These are phyloP conservation scores for Tachysurus vachellii DNA, from an alignment of 2,113 vertebrate genomes.

Conservation along the genomic window DNA sequence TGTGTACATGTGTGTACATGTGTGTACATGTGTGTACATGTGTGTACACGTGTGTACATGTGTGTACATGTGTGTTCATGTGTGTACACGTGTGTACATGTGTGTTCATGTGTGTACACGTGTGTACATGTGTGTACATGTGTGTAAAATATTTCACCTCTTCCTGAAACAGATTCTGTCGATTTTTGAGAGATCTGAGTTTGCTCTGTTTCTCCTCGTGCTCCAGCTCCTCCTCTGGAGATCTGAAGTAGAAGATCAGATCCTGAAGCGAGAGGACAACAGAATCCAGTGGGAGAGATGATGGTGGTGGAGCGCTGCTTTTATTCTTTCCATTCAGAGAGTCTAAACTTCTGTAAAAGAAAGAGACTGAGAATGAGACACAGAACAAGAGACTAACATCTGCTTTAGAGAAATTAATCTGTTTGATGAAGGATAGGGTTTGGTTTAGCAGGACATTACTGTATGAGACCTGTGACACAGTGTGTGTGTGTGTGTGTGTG, in stretches of 20 bases:
- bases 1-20: not conserved
- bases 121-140: no score
- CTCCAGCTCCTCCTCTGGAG: conserved; percentile 86
- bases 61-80: not conserved
- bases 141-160: conserved; percentile 71
- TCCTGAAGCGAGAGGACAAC: conserved; percentile 88
- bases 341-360: conserved; percentile 79
- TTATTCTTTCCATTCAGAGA: conserved; percentile 85
- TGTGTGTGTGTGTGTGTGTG: not conserved
- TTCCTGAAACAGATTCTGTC: conserved; percentile 92
- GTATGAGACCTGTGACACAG: no score
- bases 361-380: not conserved
- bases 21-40: not conserved
- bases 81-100: no score
- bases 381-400: no score
- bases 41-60: not conserved
- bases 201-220: conserved; percentile 92
- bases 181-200: conserved; percentile 86
- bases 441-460: not conserved
- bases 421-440: not conserved
- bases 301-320: conserved; percentile 61
- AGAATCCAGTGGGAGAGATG: conserved; percentile 79
- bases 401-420: not conserved
- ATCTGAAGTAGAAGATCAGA: conserved; percentile 88
- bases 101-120: no score